phyloP scores from a whole-genome alignment of 2,113 vertebrate genomes.

The Sardina pilchardus region DNA sequence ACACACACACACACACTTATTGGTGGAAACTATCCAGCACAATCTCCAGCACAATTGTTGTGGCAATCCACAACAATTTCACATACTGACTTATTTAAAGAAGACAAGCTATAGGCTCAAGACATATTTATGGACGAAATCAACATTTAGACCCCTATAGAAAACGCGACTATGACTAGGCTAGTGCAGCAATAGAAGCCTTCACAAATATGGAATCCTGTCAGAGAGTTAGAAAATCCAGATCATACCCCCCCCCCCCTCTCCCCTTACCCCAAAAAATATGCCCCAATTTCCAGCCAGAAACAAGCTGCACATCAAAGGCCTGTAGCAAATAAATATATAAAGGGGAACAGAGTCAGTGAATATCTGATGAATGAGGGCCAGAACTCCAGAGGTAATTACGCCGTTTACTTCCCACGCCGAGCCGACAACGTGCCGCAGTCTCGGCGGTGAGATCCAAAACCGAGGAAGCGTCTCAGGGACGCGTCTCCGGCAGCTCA shows the following conservation, averaged over 20 bases:
- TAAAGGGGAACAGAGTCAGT: neutral
- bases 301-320: slow-evolving; percentile 24
- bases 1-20: neutral
- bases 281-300: neutral
- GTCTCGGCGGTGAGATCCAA: neutral
- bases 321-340: slow-evolving; percentile 24
- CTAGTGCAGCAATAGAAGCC: neutral
- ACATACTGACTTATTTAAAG: neutral
- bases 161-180: neutral
- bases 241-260: neutral
- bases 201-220: neutral
- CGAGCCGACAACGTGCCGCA: neutral
- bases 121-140: neutral
- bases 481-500: neutral
- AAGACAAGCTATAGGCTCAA: neutral
- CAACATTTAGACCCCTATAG: neutral
- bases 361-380: slow-evolving; percentile 16
- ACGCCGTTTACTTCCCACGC: slow-evolving; percentile 4
- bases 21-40: no score
- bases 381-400: neutral
- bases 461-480: neutral
- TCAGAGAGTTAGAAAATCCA: neutral
- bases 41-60: no score
- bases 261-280: slow-evolving; percentile 7
- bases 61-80: no score